Evolutionary conservation across 2,113 vertebrate genomes (phyloP), one percentile per base, ranked within the genome.

Genomic region (Catharus fuscescens): DNA sequence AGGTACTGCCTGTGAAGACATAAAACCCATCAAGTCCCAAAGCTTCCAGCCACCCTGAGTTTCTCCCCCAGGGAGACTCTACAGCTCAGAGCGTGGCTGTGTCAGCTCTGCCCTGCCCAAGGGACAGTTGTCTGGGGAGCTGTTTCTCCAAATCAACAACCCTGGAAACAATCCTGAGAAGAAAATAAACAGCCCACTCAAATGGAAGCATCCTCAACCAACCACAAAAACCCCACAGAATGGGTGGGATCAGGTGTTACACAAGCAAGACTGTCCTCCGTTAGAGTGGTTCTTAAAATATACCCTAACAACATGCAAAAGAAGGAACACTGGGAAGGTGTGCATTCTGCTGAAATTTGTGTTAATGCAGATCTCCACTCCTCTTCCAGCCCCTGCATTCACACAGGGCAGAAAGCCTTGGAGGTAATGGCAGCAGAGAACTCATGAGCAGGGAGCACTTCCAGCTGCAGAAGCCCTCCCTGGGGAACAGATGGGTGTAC

Each of bases 401-500:
- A 38, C 29, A 59, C 4, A 38, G 23, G 3, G 26, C 42, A 72
- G 36, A 70, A 74, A 66, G 83, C 29, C 14, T 23, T 15, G 40
- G 21, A 53, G 57, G 57, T 40, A 79, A 40, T 2, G 1, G 14
- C 34, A 89, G 45, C 81, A 29, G 38, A n/a, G 31, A 74, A 42
- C 18, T 3, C 29, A 57, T 1, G 9, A 38, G 19, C 18, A 34
- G 15, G 17, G 40, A 88, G n/a, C 10, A 62, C 21, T 71, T 70
- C 31, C 65, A 86, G 53, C 26, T 42, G n/a, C 28, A 21, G 16
- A 47, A 67, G 23, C 16, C 10, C 5, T n/a, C 64, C 31, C 26
- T 1, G 2, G 21, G 48, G 29, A 77, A 72, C 0, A 7, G 42
- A 17, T 18, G 6, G 0, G 1, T 5, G 20, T 16, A 71, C 31